phyloP scores from a whole-genome alignment of 2,888 invertebrate species.

The Metalampra italica region DNA sequence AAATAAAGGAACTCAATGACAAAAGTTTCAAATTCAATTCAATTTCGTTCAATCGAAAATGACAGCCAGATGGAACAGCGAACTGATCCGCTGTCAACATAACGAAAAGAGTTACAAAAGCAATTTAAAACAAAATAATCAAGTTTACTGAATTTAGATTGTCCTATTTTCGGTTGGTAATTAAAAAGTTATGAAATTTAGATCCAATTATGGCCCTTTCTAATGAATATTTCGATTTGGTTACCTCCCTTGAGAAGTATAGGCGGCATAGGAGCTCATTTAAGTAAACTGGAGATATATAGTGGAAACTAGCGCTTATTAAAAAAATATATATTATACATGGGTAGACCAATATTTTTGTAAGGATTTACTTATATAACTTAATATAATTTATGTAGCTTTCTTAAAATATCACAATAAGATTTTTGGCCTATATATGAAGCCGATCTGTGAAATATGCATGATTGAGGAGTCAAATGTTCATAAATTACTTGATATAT shows the following conservation, averaged over 20 bases:
- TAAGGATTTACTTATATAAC: no score
- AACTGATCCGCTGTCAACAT: slow-evolving; percentile 4
- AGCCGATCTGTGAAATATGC: no score
- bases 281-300: not conserved
- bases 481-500: no score
- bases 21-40: slow-evolving; percentile 7
- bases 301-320: not conserved
- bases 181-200: slow-evolving; percentile 8
- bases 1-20: not conserved
- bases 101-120: slow-evolving; percentile 9
- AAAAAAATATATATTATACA: no score
- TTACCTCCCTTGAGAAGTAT: not conserved
- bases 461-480: no score
- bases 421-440: no score
- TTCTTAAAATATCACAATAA: no score
- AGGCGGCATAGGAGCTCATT: not conserved
- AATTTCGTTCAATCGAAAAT: slow-evolving; percentile 8
- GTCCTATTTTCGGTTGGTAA: slow-evolving; percentile 7
- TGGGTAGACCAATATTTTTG: no score
- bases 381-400: no score
- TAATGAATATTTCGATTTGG: slow-evolving; percentile 4
- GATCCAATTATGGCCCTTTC: slow-evolving; percentile 2
- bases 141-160: slow-evolving; percentile 9
- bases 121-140: slow-evolving; percentile 7
- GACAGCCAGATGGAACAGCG: not conserved